These are phyloP conservation scores for Ascidia mentula DNA, from an alignment of 23 tunicate genomes.

Conservation along the genomic window DNA sequence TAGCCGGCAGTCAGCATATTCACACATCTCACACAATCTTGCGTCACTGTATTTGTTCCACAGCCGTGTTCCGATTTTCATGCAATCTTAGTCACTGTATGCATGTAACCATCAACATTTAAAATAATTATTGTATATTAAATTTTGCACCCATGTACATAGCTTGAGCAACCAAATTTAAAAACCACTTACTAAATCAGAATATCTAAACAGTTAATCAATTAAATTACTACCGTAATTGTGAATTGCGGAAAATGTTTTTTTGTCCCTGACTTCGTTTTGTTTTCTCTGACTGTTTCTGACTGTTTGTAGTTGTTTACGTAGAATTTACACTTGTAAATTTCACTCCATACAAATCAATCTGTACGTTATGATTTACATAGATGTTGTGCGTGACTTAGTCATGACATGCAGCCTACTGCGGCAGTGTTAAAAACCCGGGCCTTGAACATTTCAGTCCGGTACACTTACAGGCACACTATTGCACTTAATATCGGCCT, in stretches of 20 bases:
- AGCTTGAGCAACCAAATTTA: too few species aligned
- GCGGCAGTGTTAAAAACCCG: constrained; percentile 2
- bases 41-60: not conserved
- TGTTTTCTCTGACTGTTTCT: not conserved
- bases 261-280: not conserved
- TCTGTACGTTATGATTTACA: not conserved
- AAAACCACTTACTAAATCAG: too few species aligned
- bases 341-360: not conserved
- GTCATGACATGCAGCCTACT: not conserved
- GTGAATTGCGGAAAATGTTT: too few species aligned
- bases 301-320: not conserved
- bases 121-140: too few species aligned
- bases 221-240: too few species aligned
- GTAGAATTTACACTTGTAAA: not conserved
- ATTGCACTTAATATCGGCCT: constrained; percentile 8
- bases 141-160: not conserved
- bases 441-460: not conserved
- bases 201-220: too few species aligned
- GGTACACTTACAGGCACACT: not conserved
- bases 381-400: too few species aligned
- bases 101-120: not conserved
- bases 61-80: not conserved
- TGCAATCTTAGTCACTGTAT: not conserved
- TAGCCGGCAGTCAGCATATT: not conserved
- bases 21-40: not conserved